Conservation (phyloP, 2,797 vertebrate species). For the Bradypodion pumilum region DNA sequence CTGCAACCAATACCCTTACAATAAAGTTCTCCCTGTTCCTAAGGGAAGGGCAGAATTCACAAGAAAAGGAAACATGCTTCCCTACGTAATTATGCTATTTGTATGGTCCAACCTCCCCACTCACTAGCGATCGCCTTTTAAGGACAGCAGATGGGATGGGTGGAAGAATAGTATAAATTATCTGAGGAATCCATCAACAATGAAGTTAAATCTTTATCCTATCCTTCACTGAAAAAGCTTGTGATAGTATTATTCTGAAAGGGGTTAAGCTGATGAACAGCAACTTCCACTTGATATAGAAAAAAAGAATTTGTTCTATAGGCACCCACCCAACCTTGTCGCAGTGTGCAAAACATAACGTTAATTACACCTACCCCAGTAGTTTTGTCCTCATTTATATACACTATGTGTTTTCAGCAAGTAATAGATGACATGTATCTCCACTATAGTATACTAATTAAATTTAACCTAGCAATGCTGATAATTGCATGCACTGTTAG, state of each 20-base stretch:
- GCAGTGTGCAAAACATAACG: background rate
- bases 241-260: background rate
- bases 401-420: background rate
- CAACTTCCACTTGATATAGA: background rate
- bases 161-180: no score
- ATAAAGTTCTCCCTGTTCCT: background rate
- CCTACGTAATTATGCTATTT: background rate
- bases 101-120: background rate
- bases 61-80: background rate
- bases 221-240: background rate
- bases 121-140: background rate
- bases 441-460: no score
- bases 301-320: background rate
- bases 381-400: background rate
- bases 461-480: no score
- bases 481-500: no score
- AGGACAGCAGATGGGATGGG: background rate
- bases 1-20: constrained; percentile 25
- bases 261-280: background rate
- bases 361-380: background rate
- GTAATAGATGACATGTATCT: no score
- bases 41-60: background rate
- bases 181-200: background rate
- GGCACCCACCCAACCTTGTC: no score
- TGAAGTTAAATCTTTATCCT: background rate